Base-by-base conservation (phyloP, 2,113 vertebrate genomes). In the Cyphomyrus discorhynchus region DNA sequence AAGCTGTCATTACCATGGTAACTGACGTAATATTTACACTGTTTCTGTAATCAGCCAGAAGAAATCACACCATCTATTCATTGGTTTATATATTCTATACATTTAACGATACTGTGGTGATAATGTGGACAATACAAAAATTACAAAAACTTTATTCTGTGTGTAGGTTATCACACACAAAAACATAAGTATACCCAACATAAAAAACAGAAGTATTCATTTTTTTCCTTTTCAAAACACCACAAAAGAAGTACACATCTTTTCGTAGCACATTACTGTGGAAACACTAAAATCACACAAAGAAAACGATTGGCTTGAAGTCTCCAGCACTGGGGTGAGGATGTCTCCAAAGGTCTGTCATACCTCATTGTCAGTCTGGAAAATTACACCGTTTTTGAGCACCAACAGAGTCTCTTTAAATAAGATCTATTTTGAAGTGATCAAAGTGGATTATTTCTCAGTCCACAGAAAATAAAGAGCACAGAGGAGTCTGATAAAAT, bases 401-500 rank as follows among this genome's bases (percentile, higher is more conserved):
- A 80, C 87, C 31, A 88, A 21, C 45, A 24, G 35, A 88, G 13
- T n/a, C 53, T 42, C 47, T 45, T 82, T 80, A 45, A 77, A 42
- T 50, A 77, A 50, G 21, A 31, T 80, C 70, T 49, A 89, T 89
- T 89, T 52, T 80, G 6, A 89, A 50, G 27, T 66, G 87, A 70
- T 62, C 5, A 89, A 53, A 45, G 49, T 66, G 47, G 47, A 31
- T 19, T 42, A 77, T 31, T 50, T 89, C 19, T 53, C 31, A 52
- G 47, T 46, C 66, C 49, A 39, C 70, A 35, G 88, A 82, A 56
- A 88, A 42, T 80, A 35, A 50, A 58, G 46, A 50, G n/a, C 47
- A 19, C 47, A 27, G n/a, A 77, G 84, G 47, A 86, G 46, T 42
- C 42, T 46, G 27, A 49, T 19, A 35, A 80, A 86, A 89, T 90